These are phyloP conservation scores for Synanthedon andrenaeformis DNA, from an alignment of 2,888 invertebrate species.

Conservation along the genomic window DNA sequence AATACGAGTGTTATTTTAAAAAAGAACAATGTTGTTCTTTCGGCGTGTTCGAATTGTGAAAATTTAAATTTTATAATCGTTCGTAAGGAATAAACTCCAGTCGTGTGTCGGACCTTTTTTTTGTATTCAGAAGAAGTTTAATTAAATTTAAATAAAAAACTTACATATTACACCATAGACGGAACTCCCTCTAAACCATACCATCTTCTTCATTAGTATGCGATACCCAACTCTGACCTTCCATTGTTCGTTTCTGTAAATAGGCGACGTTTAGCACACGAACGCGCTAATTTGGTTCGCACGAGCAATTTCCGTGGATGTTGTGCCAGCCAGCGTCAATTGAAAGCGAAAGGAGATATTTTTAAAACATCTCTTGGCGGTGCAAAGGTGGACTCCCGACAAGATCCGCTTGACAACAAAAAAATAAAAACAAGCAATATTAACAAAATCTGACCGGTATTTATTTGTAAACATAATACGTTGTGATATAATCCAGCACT, in stretches of 20 bases:
- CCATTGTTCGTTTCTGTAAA: slow-evolving; percentile 56
- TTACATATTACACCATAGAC: neutral
- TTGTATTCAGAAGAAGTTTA: no score
- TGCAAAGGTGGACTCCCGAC: slow-evolving; percentile 15
- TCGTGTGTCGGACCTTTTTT: no score
- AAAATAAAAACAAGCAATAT: neutral
- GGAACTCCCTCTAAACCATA: neutral
- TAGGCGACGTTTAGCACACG: slow-evolving; percentile 49
- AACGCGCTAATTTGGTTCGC: slow-evolving; percentile 54
- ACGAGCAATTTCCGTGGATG: slow-evolving; percentile 41
- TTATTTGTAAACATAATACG: neutral
- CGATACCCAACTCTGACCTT: slow-evolving; percentile 33
- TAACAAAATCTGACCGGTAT: neutral
- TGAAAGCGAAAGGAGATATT: slow-evolving; percentile 51
- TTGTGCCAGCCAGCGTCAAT: slow-evolving; percentile 30
- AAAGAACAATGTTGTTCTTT: no score
- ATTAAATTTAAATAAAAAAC: no score
- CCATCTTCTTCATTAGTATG: neutral
- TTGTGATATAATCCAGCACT: slow-evolving; percentile 53
- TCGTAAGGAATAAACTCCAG: no score
- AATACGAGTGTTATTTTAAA: no score
- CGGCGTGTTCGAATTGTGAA: no score
- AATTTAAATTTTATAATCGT: no score
- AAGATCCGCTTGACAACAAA: slow-evolving; percentile 30
- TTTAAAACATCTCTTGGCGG: slow-evolving; percentile 27